A percentile compares a stretch with the other conserved stretches of the same genome.
These are phyloP conservation scores for Mus caroli DNA, from an alignment of 2,797 vertebrate genomes.

Conservation along the genomic window DNA sequence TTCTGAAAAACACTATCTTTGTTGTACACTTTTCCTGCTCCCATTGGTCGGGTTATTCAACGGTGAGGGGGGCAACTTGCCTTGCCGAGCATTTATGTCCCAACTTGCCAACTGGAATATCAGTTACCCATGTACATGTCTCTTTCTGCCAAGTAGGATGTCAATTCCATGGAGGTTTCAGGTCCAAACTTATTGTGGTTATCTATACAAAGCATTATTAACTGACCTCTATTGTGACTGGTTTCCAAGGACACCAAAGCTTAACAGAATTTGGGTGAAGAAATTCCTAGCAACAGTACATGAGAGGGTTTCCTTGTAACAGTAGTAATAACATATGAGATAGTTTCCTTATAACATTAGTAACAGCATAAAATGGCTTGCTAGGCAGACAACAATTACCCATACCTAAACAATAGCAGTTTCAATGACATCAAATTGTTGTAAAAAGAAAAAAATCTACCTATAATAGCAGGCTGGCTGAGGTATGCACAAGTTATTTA, in stretches of 20 bases:
- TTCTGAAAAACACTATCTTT: neutral
- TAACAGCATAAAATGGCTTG: neutral
- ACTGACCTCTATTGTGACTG: neutral
- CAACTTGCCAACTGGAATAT: neutral
- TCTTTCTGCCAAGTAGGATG: neutral
- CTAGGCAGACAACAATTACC: neutral
- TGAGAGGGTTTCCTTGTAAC: neutral
- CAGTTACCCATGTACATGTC: neutral
- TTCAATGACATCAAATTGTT: neutral
- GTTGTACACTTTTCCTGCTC: too few relatives aligned
- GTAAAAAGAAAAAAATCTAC: neutral
- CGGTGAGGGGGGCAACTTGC: neutral
- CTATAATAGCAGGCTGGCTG: neutral
- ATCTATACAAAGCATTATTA: neutral
- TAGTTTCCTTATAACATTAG: neutral
- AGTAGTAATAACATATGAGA: too few relatives aligned
- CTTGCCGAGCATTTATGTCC: neutral
- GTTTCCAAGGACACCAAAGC: neutral
- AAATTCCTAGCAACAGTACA: neutral
- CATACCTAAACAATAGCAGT: neutral
- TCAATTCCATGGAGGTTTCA: neutral
- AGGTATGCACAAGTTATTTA: neutral
- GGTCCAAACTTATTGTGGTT: neutral
- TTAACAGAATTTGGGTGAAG: neutral
- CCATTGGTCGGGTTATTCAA: neutral